Evolutionary conservation across 2,888 invertebrate genomes (phyloP).

Genomic region (Brenthis daphne): DNA sequence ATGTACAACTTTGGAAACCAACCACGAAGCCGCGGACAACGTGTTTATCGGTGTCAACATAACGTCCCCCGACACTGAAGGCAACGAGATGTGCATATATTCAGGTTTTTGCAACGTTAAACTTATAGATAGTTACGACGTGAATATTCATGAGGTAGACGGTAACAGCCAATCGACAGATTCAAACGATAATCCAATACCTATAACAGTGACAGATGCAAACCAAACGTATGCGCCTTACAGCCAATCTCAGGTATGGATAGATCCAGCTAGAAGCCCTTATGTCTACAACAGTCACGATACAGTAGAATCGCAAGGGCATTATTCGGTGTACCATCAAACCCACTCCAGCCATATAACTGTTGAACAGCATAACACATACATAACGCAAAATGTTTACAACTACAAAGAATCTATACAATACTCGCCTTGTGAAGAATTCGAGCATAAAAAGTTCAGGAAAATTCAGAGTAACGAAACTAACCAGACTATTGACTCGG

Average conservation of each 20-base stretch:
- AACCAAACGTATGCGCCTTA: constrained; percentile 49
- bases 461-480: constrained; percentile 47
- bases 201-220: constrained; percentile 51
- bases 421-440: constrained; percentile 48
- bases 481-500: constrained; percentile 39
- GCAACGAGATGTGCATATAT: constrained; percentile 60
- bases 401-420: constrained; percentile 56
- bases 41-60: constrained; percentile 65
- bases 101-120: constrained; percentile 67
- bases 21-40: constrained; percentile 58
- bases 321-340: constrained; percentile 54
- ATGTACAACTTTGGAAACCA: constrained; percentile 59
- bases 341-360: constrained; percentile 53
- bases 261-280: constrained; percentile 66
- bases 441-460: constrained; percentile 54
- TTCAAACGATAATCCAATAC: constrained; percentile 40
- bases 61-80: constrained; percentile 60
- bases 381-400: constrained; percentile 67
- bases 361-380: constrained; percentile 65
- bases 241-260: constrained; percentile 68
- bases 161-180: constrained; percentile 25
- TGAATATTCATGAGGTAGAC: constrained; percentile 41
- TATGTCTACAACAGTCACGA: constrained; percentile 65
- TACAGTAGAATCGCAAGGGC: constrained; percentile 46
- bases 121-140: constrained; percentile 56